A percentile compares a stretch with the other conserved stretches of the same genome.
These are phyloP conservation scores for Bombylius discolor DNA, from an alignment of 2,888 invertebrate genomes.

Conservation along the genomic window DNA sequence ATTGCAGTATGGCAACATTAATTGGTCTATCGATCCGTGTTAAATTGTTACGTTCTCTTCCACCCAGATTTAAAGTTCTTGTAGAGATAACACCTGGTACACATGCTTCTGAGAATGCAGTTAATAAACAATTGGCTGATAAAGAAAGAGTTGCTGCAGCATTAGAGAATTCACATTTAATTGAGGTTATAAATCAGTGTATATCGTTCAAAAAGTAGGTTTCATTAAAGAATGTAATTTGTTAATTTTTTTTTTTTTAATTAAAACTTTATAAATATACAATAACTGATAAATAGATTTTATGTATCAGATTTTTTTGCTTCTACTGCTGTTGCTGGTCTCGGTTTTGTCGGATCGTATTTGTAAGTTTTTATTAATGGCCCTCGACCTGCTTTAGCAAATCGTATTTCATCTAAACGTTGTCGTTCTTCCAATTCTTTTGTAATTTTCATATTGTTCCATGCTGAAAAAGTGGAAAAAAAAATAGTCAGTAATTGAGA, in stretches of 20 bases:
- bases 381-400: conserved; percentile 72
- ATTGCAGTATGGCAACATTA: conserved; percentile 96
- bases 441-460: conserved; percentile 68
- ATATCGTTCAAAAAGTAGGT: conserved; percentile 30
- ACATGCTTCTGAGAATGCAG: conserved; percentile 80
- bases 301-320: conserved; percentile 15
- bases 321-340: conserved; percentile 23
- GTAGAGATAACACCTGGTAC: conserved; percentile 85
- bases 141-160: conserved; percentile 97
- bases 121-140: conserved; percentile 95
- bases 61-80: conserved; percentile 70
- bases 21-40: conserved; percentile 83
- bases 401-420: conserved; percentile 61
- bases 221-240: not conserved
- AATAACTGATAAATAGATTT: not conserved
- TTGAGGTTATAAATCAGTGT: conserved; percentile 92
- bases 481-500: not conserved
- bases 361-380: conserved; percentile 79
- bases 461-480: conserved; percentile 42
- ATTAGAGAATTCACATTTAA: conserved; percentile 79
- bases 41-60: conserved; percentile 72
- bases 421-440: conserved; percentile 64
- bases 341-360: conserved; percentile 61
- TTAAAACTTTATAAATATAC: not conserved
- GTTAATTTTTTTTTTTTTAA: not conserved